These are phyloP conservation scores for Dicrostonyx torquatus DNA, from an alignment of 2,797 vertebrate species.

Conservation along the genomic window DNA sequence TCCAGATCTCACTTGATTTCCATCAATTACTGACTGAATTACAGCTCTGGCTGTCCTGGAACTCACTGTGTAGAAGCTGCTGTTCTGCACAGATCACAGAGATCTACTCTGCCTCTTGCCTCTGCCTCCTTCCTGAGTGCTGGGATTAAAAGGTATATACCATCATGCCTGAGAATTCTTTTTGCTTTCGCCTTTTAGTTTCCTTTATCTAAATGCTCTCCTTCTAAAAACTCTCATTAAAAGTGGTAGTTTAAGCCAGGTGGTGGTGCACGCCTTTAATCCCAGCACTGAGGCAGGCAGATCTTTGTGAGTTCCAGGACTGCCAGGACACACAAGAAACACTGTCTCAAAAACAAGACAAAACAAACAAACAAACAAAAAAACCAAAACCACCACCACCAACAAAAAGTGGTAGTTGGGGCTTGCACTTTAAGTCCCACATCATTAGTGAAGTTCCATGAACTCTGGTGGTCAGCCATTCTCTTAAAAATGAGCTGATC, in stretches of 20 bases:
- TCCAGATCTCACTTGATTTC: not conserved
- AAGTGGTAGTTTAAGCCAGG: not conserved
- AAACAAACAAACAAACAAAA: not conserved
- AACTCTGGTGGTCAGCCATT: not conserved
- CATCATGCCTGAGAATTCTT: not conserved
- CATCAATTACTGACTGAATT: not conserved
- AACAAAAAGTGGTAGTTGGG: not conserved
- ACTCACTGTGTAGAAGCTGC: not conserved
- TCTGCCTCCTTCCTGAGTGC: not conserved
- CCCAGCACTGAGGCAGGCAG: not conserved
- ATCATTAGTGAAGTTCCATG: not conserved
- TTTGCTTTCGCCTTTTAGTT: constrained; percentile 16
- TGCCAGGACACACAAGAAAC: not conserved
- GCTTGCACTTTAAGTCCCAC: not conserved
- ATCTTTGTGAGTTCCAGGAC: not conserved
- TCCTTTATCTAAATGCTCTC: not conserved
- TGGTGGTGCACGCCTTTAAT: not conserved
- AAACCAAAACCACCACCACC: no score
- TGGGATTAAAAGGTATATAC: not conserved
- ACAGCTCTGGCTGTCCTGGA: not conserved
- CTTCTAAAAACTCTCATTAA: not conserved
- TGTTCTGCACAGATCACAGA: not conserved
- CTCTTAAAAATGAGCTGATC: not conserved
- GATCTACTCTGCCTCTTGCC: not conserved
- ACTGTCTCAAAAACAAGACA: not conserved